phyloP scores from a whole-genome alignment of 2,888 invertebrate genomes.

The Dryadula phaetusa region DNA sequence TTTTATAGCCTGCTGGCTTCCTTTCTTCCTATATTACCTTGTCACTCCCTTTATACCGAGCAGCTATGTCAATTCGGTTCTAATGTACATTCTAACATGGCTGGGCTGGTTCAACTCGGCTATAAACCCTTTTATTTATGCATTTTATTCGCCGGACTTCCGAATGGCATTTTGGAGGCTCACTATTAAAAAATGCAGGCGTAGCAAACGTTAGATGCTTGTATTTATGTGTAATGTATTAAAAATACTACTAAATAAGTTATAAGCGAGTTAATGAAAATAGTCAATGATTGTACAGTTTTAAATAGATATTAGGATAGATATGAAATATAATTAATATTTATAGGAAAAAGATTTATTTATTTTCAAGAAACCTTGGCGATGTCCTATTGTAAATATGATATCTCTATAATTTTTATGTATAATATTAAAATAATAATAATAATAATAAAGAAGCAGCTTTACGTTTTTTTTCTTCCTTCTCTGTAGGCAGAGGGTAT shows the following conservation, averaged over 20 bases:
- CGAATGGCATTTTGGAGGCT: conserved; percentile 93
- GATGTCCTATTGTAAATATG: background rate
- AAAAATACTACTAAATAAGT: background rate
- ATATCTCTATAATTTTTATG: background rate
- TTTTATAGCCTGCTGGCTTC: conserved; percentile 94
- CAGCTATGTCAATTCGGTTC: conserved; percentile 83
- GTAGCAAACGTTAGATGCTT: conserved; percentile 48
- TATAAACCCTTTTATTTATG: conserved; percentile 95
- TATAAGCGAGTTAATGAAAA: background rate
- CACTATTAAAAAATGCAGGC: conserved; percentile 88
- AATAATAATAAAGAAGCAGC: too few relatives aligned
- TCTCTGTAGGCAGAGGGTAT: too few relatives aligned
- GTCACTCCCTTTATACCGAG: conserved; percentile 90
- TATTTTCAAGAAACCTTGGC: background rate
- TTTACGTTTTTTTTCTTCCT: too few relatives aligned
- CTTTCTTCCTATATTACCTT: conserved; percentile 93
- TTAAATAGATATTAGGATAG: background rate
- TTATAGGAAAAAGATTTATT: background rate
- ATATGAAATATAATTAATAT: background rate
- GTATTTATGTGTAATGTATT: background rate
- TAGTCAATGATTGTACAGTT: background rate
- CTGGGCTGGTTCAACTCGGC: conserved; percentile 96
- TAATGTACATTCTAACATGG: conserved; percentile 93
- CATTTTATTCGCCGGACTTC: conserved; percentile 95
- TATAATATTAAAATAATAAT: background rate